These are phyloP conservation scores for Cydia fagiglandana DNA, from an alignment of 1,140 invertebrate species.

Conservation along the genomic window DNA sequence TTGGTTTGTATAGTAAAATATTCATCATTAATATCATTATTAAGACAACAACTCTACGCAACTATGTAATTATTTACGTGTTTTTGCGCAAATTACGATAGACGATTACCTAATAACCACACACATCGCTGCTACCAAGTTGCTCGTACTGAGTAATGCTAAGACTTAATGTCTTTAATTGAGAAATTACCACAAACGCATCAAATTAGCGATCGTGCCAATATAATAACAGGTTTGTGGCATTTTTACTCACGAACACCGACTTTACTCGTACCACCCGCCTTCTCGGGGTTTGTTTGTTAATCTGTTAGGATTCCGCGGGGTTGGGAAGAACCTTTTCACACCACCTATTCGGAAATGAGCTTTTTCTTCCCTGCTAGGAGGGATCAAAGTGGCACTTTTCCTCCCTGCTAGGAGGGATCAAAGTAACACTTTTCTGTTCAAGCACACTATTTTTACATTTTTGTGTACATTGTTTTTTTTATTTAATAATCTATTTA, in stretches of 20 bases:
- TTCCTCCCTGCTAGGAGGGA: too few species aligned
- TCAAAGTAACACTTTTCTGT: too few species aligned
- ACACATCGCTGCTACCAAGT: constrained; percentile 12
- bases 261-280: constrained; percentile 36
- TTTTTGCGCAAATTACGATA: constrained; percentile 5
- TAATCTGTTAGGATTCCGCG: constrained; percentile 31
- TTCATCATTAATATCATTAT: not conserved
- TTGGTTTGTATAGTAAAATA: not conserved
- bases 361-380: too few species aligned
- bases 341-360: too few species aligned
- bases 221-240: constrained; percentile 31
- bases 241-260: constrained; percentile 39
- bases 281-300: constrained; percentile 41
- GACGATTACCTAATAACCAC: not conserved
- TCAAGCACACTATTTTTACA: too few species aligned
- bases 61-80: not conserved
- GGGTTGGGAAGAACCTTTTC: not conserved
- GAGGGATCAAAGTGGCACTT: too few species aligned
- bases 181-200: constrained; percentile 35
- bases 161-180: constrained; percentile 35
- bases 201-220: constrained; percentile 30
- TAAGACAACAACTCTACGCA: not conserved
- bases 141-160: constrained; percentile 13
- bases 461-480: too few species aligned
- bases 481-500: too few species aligned